Base-by-base conservation (phyloP, 2,888 invertebrate species). In the Smittia aterrima region DNA sequence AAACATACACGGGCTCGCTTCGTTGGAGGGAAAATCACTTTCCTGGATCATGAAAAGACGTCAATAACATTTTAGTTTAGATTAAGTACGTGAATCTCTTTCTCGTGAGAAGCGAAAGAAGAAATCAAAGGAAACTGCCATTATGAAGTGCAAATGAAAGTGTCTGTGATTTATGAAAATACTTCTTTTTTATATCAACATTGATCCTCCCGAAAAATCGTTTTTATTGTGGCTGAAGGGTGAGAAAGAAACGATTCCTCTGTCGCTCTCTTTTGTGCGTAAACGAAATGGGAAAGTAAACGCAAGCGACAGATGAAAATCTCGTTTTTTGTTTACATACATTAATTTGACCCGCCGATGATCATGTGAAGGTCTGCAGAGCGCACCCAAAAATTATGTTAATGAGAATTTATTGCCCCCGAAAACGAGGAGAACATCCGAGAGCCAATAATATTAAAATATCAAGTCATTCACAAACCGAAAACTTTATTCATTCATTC, bases 91-190 rank as follows among this genome's bases (percentile, higher is more conserved):
- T 68, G 67, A 24, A 38, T 40, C 70, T 70, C 41, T 64, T 64
- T 25, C 27, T 32, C 32, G 16, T 22, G 24, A 62, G 22, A 58
- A 47, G 47, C 32, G 64, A 27, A 64, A 58, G 53, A 58, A 58
- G 41, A 32, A 67, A 67, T 67, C 47, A 41, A 67, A 41, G n/a
- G n/a, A 20, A 67, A 41, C 53, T 58, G 40, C 25, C 53, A 72
- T 72, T 72, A 72, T 72, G 72, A 72, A 54, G 72, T 72, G 72
- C 38, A 72, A 72, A 72, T 54, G 54, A 62, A 70, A 72, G 62
- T 72, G 72, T 70, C 72, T 72, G 72, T 72, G 72, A 72, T 72
- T 72, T 72, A 72, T 72, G 72, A 72, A 72, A 72, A 72, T 72
- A 72, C 64, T 27, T 64, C 58, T 3, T 58, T 18, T 22, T 58